phyloP scores from a whole-genome alignment of 2,113 vertebrate genomes.

The Triplophysa rosa region DNA sequence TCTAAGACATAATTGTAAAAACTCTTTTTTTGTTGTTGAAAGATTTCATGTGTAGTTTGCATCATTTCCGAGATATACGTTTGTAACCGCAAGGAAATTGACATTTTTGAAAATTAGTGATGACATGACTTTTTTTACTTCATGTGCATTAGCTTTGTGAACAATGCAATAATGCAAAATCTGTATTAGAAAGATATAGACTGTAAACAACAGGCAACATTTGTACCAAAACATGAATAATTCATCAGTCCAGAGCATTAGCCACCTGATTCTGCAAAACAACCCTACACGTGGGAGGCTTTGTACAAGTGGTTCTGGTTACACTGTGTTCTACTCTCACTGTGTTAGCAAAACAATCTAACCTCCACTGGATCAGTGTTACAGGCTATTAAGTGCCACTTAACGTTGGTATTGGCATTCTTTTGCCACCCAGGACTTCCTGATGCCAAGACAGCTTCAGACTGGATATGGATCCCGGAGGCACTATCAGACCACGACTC shows the following conservation, averaged over 20 bases:
- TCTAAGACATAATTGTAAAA: too few relatives aligned
- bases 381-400: conserved; percentile 27
- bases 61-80: background rate
- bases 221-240: background rate
- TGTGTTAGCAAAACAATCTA: conserved; percentile 28
- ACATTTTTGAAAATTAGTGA: background rate
- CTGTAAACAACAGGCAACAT: conserved; percentile 13
- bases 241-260: background rate
- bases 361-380: conserved; percentile 12
- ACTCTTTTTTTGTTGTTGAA: too few relatives aligned
- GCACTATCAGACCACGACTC: conserved; percentile 43
- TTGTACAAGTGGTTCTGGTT: conserved; percentile 23
- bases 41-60: too few relatives aligned
- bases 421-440: conserved; percentile 66
- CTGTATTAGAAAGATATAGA: background rate
- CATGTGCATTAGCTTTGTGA: too few relatives aligned
- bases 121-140: too few relatives aligned
- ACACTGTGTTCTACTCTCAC: conserved; percentile 26
- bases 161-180: background rate
- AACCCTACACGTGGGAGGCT: conserved; percentile 20
- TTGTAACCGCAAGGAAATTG: background rate
- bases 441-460: conserved; percentile 67
- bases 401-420: conserved; percentile 24
- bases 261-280: conserved; percentile 23
- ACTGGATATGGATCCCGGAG: conserved; percentile 39